These are phyloP conservation scores for Cecidostiba fungosa DNA, from an alignment of 2,888 invertebrate genomes.

Conservation along the genomic window DNA sequence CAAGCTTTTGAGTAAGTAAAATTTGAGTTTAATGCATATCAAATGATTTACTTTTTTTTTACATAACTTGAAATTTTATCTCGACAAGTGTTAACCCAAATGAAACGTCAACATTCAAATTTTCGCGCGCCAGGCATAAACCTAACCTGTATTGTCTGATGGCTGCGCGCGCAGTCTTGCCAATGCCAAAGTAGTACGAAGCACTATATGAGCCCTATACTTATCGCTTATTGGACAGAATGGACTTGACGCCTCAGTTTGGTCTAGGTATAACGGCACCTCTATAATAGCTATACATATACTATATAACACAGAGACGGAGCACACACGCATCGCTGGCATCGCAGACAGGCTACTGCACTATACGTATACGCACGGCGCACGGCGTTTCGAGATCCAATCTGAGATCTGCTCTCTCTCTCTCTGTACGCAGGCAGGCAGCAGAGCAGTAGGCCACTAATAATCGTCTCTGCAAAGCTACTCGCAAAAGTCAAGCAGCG, in stretches of 20 bases:
- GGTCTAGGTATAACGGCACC: conserved; percentile 24
- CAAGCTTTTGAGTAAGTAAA: too few relatives aligned
- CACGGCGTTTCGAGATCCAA: not conserved
- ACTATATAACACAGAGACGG: not conserved
- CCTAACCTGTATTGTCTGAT: not conserved
- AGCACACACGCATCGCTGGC: not conserved
- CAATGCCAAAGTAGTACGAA: too few relatives aligned
- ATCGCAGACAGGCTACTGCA: too few relatives aligned
- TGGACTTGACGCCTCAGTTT: not conserved
- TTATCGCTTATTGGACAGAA: too few relatives aligned
- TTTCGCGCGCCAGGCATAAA: not conserved
- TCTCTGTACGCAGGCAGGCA: not conserved
- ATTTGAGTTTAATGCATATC: too few relatives aligned
- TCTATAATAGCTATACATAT: too few relatives aligned
- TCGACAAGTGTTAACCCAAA: not conserved
- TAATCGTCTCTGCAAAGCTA: not conserved
- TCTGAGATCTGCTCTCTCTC: too few relatives aligned
- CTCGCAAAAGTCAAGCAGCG: not conserved
- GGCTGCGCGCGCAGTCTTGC: not conserved
- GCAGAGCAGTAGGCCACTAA: not conserved
- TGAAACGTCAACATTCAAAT: not conserved
- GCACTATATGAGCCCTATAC: too few relatives aligned
- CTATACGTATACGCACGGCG: not conserved
- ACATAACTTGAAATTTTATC: too few relatives aligned
- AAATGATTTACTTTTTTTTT: too few relatives aligned